Evolutionary conservation across 2,888 invertebrate species (phyloP), one percentile per base, ranked within the genome.

Genomic region (Cryptosula pallasiana): DNA sequence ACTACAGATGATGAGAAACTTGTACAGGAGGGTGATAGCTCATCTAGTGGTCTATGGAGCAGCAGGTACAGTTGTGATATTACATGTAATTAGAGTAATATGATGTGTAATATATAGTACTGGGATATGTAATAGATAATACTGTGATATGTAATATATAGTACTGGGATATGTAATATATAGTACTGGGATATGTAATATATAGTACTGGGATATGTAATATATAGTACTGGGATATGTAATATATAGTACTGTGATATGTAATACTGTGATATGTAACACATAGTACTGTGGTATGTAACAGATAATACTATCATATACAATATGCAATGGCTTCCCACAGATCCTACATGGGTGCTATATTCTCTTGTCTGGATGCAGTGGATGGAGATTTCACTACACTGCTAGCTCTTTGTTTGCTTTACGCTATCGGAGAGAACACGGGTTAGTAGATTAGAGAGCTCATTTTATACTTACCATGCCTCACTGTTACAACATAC

Each of bases 381-480:
- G 88, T 88, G 16, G 95, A 95, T 81, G 96, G 96, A 85, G 98
- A 99, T 87, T 97, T 98, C 82, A 90, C 92, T 69, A 91, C 96
- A 3, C 87, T 99, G 74, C 93, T 97, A 84, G 91, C 92, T 1
- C 87, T 98, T 23, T 94, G 95, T 85, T 87, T 98, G 74, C 88
- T 98, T 55, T 95, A 95, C 84, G 95, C 97, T 20, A 89, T 98
- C 85, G 92, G 92, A 74, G 92, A 92, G 83, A 99, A 98, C 87
- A 89, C 90, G 90, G 96, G 98, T 96, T 86, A 86, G 86, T 79
- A 32, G 13, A n/a, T n/a, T n/a, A n/a, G n/a, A n/a, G n/a, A n/a
- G n/a, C n/a, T n/a, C n/a, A n/a, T n/a, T n/a, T n/a, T n/a, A n/a
- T n/a, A n/a, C n/a, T n/a, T n/a, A n/a, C n/a, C n/a, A n/a, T n/a